These are phyloP conservation scores for Zhengitettix transpicula DNA, from an alignment of 2,888 invertebrate species.

Conservation along the genomic window DNA sequence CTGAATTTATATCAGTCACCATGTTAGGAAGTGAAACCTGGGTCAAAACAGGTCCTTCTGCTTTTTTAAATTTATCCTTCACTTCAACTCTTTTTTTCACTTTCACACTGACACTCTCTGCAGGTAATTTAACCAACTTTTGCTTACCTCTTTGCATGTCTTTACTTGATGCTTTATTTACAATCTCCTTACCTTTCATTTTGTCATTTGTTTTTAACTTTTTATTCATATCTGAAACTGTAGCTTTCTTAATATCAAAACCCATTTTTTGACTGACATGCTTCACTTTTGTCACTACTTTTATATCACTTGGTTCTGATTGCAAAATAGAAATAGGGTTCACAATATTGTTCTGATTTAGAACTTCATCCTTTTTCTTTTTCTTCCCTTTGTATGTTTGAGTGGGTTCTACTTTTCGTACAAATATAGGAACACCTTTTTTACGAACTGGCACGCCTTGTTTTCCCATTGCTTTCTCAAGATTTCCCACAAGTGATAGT, in stretches of 20 bases:
- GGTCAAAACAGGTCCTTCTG: conserved; percentile 2
- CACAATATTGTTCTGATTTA: background rate
- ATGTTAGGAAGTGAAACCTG: conserved; percentile 14
- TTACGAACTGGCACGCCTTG: background rate
- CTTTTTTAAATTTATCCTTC: background rate
- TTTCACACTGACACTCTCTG: background rate
- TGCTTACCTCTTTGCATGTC: conserved; percentile 7
- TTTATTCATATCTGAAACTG: background rate
- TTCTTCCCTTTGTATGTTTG: conserved; percentile 9
- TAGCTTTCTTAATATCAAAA: background rate
- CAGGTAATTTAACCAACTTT: background rate
- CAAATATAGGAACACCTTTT: conserved; percentile 8
- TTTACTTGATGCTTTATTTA: conserved; percentile 13
- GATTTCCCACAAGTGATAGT: background rate
- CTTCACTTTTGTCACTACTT: background rate
- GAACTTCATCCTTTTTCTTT: background rate
- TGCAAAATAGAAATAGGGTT: background rate
- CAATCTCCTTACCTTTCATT: conserved; percentile 10
- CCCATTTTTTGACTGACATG: background rate
- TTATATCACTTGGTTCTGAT: background rate
- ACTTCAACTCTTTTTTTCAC: conserved; percentile 1
- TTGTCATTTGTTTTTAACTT: conserved; percentile 10
- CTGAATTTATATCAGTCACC: background rate
- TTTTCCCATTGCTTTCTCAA: background rate
- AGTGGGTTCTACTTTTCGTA: conserved; percentile 1